Evolutionary conservation across 2,888 invertebrate species (phyloP), one percentile per base, ranked within the genome.

Genomic region (Ennomos erosarius): DNA sequence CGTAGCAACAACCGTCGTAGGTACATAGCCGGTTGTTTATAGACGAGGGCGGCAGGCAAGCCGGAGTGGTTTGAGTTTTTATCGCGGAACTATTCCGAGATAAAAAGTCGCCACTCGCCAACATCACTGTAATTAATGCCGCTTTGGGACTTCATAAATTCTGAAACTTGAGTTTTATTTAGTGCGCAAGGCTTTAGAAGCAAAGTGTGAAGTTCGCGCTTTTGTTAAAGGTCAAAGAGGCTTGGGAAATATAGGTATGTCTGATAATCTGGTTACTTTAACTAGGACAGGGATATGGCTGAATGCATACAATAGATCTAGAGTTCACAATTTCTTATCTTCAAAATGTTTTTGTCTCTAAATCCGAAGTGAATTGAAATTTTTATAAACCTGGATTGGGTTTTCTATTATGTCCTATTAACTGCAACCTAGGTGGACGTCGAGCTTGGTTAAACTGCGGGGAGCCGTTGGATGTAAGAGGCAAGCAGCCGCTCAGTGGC

Each of bases 1-100:
- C 78, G 59, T 81, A 74, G 82, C 73, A 82, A 82, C 82, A 78
- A 69, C 62, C 45, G 38, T n/a, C 37, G 36, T n/a, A n/a, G n/a
- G n/a, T 40, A 44, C 50, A 44, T 44, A 34, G 53, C 4, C 26
- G 49, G 37, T 50, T 46, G 39, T 44, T 49, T 53, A 45, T 50
- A 55, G 58, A 44, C 34, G 36, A 53, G 45, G 44, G 48, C 53
- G 53, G 45, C 58, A 49, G 40, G 52, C 58, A 38, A 36, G 35
- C 26, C 53, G 9, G 35, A 53, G 39, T 34, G 13, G 8, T 35
- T 35, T 33, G 33, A 16, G 49, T 52, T 58, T 58, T 53, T 52
- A 52, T 55, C 43, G 47, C 38, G 49, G 34, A 40, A 44, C 45
- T 42, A 43, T 49, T 49, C 33, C 11, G 11, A 8, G 11, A 39